Evolutionary conservation across 2,888 invertebrate species (phyloP).

Genomic region (Acleris sparsana): DNA sequence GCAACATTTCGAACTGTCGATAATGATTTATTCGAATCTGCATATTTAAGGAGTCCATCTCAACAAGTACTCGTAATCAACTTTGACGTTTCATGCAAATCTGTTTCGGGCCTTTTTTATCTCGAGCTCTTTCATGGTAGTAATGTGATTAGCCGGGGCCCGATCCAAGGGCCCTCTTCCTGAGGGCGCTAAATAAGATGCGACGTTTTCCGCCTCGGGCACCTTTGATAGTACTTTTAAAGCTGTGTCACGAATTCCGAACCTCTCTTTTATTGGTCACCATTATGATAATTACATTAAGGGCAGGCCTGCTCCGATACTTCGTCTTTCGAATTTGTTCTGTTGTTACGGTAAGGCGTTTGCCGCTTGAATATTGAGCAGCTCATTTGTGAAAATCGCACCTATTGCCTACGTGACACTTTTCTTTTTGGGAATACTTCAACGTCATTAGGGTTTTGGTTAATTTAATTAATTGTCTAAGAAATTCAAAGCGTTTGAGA

Average conservation of each 20-base stretch:
- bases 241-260: conserved; percentile 79
- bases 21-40: conserved; percentile 56
- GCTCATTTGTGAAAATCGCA: conserved; percentile 80
- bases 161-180: conserved; percentile 65
- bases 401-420: conserved; percentile 79
- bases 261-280: conserved; percentile 81
- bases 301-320: conserved; percentile 75
- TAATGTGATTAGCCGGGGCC: conserved; percentile 79
- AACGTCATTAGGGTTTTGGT: conserved; percentile 48
- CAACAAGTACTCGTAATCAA: conserved; percentile 65
- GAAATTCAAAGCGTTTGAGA: not conserved
- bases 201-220: conserved; percentile 80
- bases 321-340: conserved; percentile 81
- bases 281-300: conserved; percentile 83
- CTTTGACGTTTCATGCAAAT: conserved; percentile 79
- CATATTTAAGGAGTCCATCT: conserved; percentile 54
- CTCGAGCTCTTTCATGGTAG: conserved; percentile 73
- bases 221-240: conserved; percentile 81
- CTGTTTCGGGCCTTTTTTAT: conserved; percentile 75
- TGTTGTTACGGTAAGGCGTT: conserved; percentile 76
- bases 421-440: conserved; percentile 58
- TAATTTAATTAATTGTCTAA: conserved; percentile 50
- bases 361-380: conserved; percentile 79
- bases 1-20: conserved; percentile 40
- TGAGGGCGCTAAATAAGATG: conserved; percentile 79